These are phyloP conservation scores for Uropetala carovei DNA, from an alignment of 2,888 invertebrate genomes.

Conservation along the genomic window DNA sequence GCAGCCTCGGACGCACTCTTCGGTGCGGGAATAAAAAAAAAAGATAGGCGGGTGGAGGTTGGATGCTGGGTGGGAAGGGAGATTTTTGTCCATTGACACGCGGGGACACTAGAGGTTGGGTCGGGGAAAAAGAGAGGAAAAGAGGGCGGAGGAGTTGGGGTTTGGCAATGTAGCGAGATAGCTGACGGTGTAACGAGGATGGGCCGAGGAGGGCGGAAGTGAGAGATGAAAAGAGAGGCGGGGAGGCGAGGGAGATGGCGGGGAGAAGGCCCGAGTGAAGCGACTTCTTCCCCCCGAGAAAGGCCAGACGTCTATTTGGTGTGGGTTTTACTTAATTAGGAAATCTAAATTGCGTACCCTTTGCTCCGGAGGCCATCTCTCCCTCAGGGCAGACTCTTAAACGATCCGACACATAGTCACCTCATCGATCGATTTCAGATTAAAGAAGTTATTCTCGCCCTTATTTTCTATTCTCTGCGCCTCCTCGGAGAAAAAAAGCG, in stretches of 20 bases:
- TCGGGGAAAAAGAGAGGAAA: too few species aligned
- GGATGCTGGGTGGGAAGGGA: not conserved
- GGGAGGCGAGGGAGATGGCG: not conserved
- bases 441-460: too few species aligned
- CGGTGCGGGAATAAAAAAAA: not conserved
- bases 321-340: conserved; percentile 46
- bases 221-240: not conserved
- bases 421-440: not conserved
- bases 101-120: too few species aligned
- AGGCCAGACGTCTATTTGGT: not conserved
- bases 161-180: not conserved
- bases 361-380: not conserved
- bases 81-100: not conserved
- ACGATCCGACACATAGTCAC: not conserved
- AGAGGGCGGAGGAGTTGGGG: not conserved
- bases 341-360: conserved; percentile 1
- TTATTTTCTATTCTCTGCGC: too few species aligned
- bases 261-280: not conserved
- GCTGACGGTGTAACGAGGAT: not conserved
- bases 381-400: too few species aligned
- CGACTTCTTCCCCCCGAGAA: not conserved
- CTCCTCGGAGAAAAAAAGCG: too few species aligned
- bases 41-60: not conserved
- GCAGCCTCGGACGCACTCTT: conserved; percentile 22
- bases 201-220: not conserved